phyloP scores from a whole-genome alignment of 2,113 vertebrate species.

The Prinia subflava region DNA sequence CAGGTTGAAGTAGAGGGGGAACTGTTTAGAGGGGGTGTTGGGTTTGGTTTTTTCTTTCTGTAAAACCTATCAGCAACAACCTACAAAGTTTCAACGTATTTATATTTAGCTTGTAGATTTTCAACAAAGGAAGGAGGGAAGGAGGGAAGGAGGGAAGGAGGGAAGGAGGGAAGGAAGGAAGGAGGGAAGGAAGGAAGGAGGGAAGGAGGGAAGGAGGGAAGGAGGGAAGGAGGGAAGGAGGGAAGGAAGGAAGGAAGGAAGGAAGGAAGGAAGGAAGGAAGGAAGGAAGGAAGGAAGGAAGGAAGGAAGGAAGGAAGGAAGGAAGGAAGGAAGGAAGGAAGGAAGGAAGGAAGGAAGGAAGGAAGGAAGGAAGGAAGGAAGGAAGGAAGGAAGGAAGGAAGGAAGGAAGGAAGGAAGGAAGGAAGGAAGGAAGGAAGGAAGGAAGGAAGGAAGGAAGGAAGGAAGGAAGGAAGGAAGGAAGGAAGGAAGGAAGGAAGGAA shows the following conservation, averaged over 20 bases:
- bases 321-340: too few relatives aligned
- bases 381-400: neutral
- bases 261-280: fast-evolving
- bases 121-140: neutral
- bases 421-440: too few relatives aligned
- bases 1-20: too few relatives aligned
- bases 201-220: too few relatives aligned
- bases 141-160: too few relatives aligned
- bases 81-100: neutral
- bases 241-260: fast-evolving
- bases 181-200: neutral
- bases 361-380: neutral
- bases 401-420: too few relatives aligned
- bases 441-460: too few relatives aligned
- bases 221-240: fast-evolving
- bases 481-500: too few relatives aligned
- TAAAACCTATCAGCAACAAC: neutral
- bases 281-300: fast-evolving
- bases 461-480: neutral
- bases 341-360: too few relatives aligned
- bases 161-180: too few relatives aligned
- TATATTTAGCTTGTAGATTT: neutral
- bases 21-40: neutral
- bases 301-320: too few relatives aligned
- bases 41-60: neutral